A percentile compares a stretch with the other conserved stretches of the same genome.
Conservation (phyloP, 1,140 invertebrate species). For the Danaus melanippus region DNA sequence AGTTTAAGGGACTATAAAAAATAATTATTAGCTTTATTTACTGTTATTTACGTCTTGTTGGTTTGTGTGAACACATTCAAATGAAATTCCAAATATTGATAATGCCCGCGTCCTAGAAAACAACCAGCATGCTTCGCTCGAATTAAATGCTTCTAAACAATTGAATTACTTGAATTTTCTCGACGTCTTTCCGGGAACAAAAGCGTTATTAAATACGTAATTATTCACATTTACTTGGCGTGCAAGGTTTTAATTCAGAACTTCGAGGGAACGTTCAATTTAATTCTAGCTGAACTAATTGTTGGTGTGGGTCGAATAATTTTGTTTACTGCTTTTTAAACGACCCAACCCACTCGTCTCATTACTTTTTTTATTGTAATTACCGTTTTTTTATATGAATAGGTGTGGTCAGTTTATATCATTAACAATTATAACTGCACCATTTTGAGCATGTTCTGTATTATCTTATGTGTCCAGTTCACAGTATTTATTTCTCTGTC, state of each 20-base stretch:
- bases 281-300: constrained; percentile 70
- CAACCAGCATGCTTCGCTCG: constrained; percentile 42
- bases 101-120: constrained; percentile 38
- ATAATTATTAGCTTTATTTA: no score
- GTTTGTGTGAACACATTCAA: no score
- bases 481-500: no score
- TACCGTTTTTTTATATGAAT: constrained; percentile 29
- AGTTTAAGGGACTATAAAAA: no score
- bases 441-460: no score
- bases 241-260: constrained; percentile 65
- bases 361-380: constrained; percentile 45
- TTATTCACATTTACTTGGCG: constrained; percentile 68
- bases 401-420: constrained; percentile 26
- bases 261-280: constrained; percentile 57
- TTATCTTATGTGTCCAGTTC: no score
- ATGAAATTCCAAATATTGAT: no score
- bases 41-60: no score
- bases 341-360: constrained; percentile 55
- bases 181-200: constrained; percentile 60
- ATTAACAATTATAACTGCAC: background rate
- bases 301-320: constrained; percentile 62
- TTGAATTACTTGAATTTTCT: constrained; percentile 71
- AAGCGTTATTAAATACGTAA: constrained; percentile 71
- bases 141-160: constrained; percentile 69
- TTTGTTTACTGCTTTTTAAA: constrained; percentile 69